A percentile compares a stretch with the other conserved stretches of the same genome.
Conservation (phyloP, 2,888 invertebrate species). For the Ellobium chinense region DNA sequence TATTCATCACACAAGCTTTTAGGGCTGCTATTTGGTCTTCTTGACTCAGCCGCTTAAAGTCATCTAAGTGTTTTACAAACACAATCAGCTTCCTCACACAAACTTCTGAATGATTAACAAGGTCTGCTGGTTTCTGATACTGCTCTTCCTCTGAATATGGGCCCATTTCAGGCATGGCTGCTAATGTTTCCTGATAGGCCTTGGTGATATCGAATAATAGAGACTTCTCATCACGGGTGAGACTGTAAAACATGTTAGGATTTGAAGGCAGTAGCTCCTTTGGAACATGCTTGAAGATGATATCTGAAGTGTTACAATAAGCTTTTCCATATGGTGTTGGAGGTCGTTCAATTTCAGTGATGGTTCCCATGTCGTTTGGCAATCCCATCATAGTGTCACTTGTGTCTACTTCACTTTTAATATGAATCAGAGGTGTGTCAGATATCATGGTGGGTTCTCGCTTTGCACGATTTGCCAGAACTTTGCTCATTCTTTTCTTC, state of each 20-base stretch:
- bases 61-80: conserved; percentile 83
- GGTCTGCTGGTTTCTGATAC: conserved; percentile 81
- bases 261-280: conserved; percentile 55
- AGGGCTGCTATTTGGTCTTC: conserved; percentile 93
- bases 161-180: conserved; percentile 51
- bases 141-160: conserved; percentile 53
- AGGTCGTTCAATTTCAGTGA: conserved; percentile 37
- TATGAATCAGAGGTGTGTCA: background rate
- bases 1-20: conserved; percentile 84
- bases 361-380: background rate
- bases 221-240: conserved; percentile 56
- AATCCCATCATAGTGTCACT: conserved; percentile 45
- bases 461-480: conserved; percentile 88
- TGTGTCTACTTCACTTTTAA: conserved; percentile 59
- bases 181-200: conserved; percentile 66
- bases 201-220: conserved; percentile 59
- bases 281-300: conserved; percentile 47
- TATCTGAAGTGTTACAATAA: conserved; percentile 28
- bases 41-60: conserved; percentile 95
- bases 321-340: conserved; percentile 28
- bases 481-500: conserved; percentile 88
- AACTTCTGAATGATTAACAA: conserved; percentile 85
- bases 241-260: conserved; percentile 56
- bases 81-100: conserved; percentile 89
- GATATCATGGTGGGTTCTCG: conserved; percentile 19